Percentiles rank a stretch among this genome's conserved stretches.
These are phyloP conservation scores for Lathronympha strigana DNA, from an alignment of 2,888 invertebrate genomes.

Conservation along the genomic window DNA sequence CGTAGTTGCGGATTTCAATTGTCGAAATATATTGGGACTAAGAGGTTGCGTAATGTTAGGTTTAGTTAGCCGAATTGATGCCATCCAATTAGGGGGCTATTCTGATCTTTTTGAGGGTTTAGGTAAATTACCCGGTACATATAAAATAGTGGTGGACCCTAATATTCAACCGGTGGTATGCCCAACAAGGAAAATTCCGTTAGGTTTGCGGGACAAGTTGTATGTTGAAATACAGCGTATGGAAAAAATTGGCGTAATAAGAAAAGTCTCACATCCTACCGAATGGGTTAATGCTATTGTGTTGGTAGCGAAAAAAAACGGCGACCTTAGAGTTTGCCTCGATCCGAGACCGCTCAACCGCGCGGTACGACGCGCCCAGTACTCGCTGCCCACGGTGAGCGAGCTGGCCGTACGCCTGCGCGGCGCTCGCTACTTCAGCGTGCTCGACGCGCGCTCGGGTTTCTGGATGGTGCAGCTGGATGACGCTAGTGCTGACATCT, in stretches of 20 bases:
- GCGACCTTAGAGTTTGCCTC: slow-evolving; percentile 43
- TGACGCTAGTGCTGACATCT: slow-evolving; percentile 21
- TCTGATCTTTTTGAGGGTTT: slow-evolving; percentile 43
- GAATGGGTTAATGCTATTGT: slow-evolving; percentile 48
- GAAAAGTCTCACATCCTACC: too few species aligned
- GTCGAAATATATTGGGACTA: slow-evolving; percentile 20
- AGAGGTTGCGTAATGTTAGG: not conserved
- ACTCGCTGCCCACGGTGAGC: slow-evolving; percentile 42
- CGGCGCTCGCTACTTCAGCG: too few species aligned
- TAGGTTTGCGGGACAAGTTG: slow-evolving; percentile 46
- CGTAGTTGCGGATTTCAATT: slow-evolving; percentile 5
- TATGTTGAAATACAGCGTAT: slow-evolving; percentile 37
- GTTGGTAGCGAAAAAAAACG: slow-evolving; percentile 44
- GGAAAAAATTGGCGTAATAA: slow-evolving; percentile 41
- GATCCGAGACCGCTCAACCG: slow-evolving; percentile 44
- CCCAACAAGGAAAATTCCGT: slow-evolving; percentile 46
- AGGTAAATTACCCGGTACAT: slow-evolving; percentile 44
- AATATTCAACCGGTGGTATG: slow-evolving; percentile 43
- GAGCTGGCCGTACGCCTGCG: slow-evolving; percentile 20
- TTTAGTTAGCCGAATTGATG: slow-evolving; percentile 4
- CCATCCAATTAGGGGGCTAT: slow-evolving; percentile 33
- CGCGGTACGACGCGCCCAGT: slow-evolving; percentile 44
- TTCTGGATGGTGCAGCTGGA: slow-evolving; percentile 21
- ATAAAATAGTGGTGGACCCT: slow-evolving; percentile 44
- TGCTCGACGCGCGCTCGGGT: slow-evolving; percentile 27